Conservation (phyloP, 1,140 invertebrate genomes). For the Rhynchophorus ferrugineus region DNA sequence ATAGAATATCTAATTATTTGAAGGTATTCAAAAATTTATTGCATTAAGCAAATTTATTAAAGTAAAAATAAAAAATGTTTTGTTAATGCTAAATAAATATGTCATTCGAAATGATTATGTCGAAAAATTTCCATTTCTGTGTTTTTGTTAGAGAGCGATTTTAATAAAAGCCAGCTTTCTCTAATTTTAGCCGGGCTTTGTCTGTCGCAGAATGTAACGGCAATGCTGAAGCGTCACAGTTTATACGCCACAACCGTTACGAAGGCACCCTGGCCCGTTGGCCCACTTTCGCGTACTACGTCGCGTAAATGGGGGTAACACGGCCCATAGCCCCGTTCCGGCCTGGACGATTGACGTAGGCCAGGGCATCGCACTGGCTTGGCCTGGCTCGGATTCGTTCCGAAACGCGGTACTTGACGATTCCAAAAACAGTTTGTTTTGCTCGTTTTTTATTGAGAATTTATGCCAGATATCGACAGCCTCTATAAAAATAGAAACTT, state of each 20-base stretch:
- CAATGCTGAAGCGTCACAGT: slow-evolving; percentile 12
- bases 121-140: too few relatives aligned
- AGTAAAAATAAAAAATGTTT: too few relatives aligned
- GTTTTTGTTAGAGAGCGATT: too few relatives aligned
- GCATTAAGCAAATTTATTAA: too few relatives aligned
- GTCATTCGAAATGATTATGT: too few relatives aligned
- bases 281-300: slow-evolving; percentile 17
- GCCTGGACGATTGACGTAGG: slow-evolving; percentile 13
- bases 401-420: not conserved
- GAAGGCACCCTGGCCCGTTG: slow-evolving; percentile 9
- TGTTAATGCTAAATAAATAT: too few relatives aligned
- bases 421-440: not conserved
- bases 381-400: slow-evolving; percentile 2
- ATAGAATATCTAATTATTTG: too few relatives aligned
- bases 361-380: slow-evolving; percentile 16
- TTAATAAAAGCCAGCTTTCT: not conserved
- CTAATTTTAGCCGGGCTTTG: slow-evolving; percentile 12
- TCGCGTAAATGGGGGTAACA: slow-evolving; percentile 14
- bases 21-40: too few relatives aligned
- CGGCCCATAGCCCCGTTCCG: slow-evolving; percentile 8
- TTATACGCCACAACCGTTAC: slow-evolving; percentile 16
- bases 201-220: slow-evolving; percentile 2
- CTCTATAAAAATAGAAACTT: too few relatives aligned
- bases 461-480: too few relatives aligned
- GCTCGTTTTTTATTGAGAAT: too few relatives aligned